Evolutionary conservation across 2,113 vertebrate species (phyloP), one percentile per base, ranked within the genome.

Genomic region (Perccottus glenii): DNA sequence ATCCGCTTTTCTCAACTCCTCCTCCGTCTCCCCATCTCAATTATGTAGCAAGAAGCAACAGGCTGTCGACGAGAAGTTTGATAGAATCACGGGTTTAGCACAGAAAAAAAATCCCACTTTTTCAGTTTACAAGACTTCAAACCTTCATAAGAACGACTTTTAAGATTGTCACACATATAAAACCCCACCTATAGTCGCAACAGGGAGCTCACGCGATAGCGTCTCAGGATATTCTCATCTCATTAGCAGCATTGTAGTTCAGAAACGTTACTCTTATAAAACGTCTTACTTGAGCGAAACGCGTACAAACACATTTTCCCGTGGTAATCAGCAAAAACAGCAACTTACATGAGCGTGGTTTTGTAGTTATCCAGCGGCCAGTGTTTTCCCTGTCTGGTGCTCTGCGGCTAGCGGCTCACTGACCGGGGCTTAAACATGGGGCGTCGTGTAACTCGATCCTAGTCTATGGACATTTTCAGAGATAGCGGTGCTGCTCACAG

Each of bases 1-100:
- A 92, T 91, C 91, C 89, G 91, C 87, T 92, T 93, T 92, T 75
- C 89, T 64, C 89, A 77, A 87, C 90, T 80, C 89, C 87, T 84
- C 78, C 79, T 75, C 66, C 73, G 65, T 42, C 78, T 72, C 44
- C 8, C 43, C 78, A 50, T 80, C 83, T 77, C 81, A 52, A 80
- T 70, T 53, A 47, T 42, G 67, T 79, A 79, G 88, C 68, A 53
- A 47, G 67, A 83, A 89, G 87, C 91, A 92, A 93, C 92, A 92
- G 88, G 92, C 89, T 85, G 61, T 74, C 76, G 73, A 57, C 63
- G 43, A 84, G 32, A 82, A 89, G 75, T 87, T 65, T 1, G 12
- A 47, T 12, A 55, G 56, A 27, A 7, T 33, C 15, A 27, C 57
- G 9, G 9, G 1, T 67, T 36, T 0, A 2, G 11, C 14, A 3